Evolutionary conservation across 2,888 invertebrate genomes (phyloP).

Genomic region (Cerastis rubricosa): DNA sequence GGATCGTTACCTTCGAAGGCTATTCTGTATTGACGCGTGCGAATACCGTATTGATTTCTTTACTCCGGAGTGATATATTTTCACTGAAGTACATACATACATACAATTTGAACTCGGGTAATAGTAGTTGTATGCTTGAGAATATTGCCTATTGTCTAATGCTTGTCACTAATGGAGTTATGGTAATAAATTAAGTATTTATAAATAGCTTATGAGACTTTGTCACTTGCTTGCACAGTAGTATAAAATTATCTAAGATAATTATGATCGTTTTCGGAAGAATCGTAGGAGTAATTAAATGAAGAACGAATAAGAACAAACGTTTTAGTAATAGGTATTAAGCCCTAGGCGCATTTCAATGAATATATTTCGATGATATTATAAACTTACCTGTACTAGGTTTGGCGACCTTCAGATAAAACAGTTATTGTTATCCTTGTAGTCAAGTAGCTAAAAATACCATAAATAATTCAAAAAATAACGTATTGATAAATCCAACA

Average conservation of each 20-base stretch:
- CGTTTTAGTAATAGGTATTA: neutral
- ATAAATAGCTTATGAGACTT: too few relatives aligned
- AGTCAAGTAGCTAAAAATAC: conserved; percentile 3
- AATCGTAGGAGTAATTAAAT: neutral
- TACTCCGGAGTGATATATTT: too few relatives aligned
- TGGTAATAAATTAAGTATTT: too few relatives aligned
- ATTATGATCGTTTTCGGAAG: neutral
- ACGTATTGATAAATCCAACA: conserved; percentile 14
- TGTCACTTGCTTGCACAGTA: neutral
- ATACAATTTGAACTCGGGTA: too few relatives aligned
- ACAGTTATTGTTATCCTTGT: neutral
- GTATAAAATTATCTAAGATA: neutral
- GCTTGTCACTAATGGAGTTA: too few relatives aligned
- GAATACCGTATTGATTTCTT: too few relatives aligned
- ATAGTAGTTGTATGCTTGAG: too few relatives aligned
- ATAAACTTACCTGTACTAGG: neutral
- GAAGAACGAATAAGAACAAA: neutral
- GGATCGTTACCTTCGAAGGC: too few relatives aligned
- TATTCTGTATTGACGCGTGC: too few relatives aligned
- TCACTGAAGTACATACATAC: too few relatives aligned
- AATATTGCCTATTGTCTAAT: too few relatives aligned
- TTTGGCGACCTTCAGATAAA: neutral
- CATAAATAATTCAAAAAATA: neutral
- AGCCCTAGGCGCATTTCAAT: neutral
- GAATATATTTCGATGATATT: neutral